Percentiles rank a stretch among this genome's conserved stretches.
These are phyloP conservation scores for Leptinotarsa texana DNA, from an alignment of 1,140 invertebrate genomes.

Conservation along the genomic window DNA sequence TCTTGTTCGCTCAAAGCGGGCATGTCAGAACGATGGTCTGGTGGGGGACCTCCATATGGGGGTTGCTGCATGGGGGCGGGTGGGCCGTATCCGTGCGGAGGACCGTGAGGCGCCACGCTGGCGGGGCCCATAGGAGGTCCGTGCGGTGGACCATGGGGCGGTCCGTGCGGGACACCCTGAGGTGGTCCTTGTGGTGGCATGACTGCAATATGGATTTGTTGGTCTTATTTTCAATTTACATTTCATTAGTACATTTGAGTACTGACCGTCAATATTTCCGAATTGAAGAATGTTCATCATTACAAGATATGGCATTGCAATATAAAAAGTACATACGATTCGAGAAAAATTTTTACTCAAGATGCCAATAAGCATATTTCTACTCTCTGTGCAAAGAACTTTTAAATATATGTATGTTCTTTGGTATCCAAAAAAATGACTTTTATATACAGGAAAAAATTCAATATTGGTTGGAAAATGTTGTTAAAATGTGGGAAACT, in stretches of 20 bases:
- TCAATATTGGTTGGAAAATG: no score
- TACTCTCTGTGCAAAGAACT: no score
- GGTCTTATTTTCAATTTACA: conserved; percentile 16
- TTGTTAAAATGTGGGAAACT: no score
- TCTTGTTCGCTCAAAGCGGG: conserved; percentile 87
- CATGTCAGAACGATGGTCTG: conserved; percentile 62
- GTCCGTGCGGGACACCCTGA: conserved; percentile 65
- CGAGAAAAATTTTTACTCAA: not conserved
- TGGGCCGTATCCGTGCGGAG: conserved; percentile 66
- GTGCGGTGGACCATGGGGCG: conserved; percentile 64
- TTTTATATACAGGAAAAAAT: no score
- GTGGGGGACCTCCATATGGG: conserved; percentile 51
- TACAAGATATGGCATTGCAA: not conserved
- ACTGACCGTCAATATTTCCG: conserved; percentile 5
- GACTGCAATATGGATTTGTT: conserved; percentile 31
- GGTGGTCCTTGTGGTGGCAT: conserved; percentile 62
- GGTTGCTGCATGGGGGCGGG: conserved; percentile 52
- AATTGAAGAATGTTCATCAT: not conserved
- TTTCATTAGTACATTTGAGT: not conserved
- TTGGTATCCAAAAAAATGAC: no score
- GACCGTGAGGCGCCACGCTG: conserved; percentile 62
- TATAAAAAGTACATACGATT: not conserved
- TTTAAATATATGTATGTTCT: no score
- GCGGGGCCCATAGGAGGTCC: conserved; percentile 60
- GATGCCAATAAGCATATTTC: no score